Evolutionary conservation across 1,140 invertebrate species (phyloP).

Genomic region (Triops longicaudatus): DNA sequence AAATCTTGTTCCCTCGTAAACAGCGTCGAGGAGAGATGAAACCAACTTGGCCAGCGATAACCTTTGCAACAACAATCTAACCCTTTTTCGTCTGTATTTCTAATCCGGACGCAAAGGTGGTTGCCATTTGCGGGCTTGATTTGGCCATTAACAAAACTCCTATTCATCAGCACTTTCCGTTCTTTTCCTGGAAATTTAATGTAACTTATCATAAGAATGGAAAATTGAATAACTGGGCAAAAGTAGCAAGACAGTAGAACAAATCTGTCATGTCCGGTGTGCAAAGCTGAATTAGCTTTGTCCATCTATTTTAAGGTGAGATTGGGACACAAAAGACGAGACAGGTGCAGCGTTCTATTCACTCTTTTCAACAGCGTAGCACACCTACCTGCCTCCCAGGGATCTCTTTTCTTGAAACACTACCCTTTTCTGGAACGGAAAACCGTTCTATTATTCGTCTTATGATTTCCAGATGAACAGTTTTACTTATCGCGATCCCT

Average conservation of each 20-base stretch:
- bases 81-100: not conserved
- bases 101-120: not conserved
- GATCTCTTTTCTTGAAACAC: not conserved
- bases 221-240: not conserved
- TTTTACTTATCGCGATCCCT: not conserved
- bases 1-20: constrained; percentile 7
- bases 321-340: constrained; percentile 3
- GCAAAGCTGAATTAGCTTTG: not conserved
- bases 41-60: constrained; percentile 1
- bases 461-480: not conserved
- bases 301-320: not conserved
- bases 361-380: not conserved
- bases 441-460: not conserved
- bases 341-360: constrained; percentile 6
- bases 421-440: constrained; percentile 2
- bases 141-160: not conserved
- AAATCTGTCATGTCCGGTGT: constrained; percentile 11
- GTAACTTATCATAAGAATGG: not conserved
- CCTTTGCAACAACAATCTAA: not conserved
- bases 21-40: not conserved
- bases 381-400: not conserved
- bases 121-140: not conserved
- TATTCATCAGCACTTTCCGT: not conserved
- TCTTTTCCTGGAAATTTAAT: not conserved
- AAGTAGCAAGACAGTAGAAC: constrained; percentile 1